These are phyloP conservation scores for Electrona antarctica DNA, from an alignment of 2,113 vertebrate genomes.

Conservation along the genomic window DNA sequence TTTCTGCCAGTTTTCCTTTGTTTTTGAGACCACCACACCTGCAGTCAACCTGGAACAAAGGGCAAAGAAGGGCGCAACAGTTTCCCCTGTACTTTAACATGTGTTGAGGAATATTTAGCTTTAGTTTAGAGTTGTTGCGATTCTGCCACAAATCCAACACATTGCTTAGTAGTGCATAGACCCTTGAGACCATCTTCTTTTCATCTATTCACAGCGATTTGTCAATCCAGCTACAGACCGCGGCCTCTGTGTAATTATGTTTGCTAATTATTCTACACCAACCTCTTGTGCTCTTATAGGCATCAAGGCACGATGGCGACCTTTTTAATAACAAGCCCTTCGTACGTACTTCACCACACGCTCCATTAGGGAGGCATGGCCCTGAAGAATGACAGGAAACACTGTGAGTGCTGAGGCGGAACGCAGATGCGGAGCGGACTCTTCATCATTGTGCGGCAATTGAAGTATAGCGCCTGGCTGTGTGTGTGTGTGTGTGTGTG, in stretches of 20 bases:
- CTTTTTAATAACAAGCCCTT: slow-evolving; percentile 17
- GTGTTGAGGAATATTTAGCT: background rate
- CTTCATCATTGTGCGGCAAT: no score
- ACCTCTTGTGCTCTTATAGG: slow-evolving; percentile 9
- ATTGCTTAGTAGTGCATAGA: background rate
- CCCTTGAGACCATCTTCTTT: slow-evolving; percentile 3
- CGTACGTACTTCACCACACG: background rate
- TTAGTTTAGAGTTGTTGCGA: background rate
- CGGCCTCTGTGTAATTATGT: slow-evolving; percentile 20
- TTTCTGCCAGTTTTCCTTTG: no score
- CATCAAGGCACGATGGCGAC: slow-evolving; percentile 16
- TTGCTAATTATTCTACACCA: slow-evolving; percentile 48
- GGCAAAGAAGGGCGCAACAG: no score
- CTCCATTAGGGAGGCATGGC: slow-evolving; percentile 31
- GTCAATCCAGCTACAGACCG: slow-evolving; percentile 43
- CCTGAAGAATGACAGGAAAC: background rate
- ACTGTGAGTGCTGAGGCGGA: no score
- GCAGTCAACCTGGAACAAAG: no score
- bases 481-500: no score
- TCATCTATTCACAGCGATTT: slow-evolving; percentile 42
- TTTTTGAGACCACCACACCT: no score
- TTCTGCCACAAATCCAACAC: background rate
- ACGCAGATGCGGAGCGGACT: no score
- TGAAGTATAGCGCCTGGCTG: no score
- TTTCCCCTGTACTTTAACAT: no score